phyloP scores from a whole-genome alignment of 2,113 vertebrate genomes.

The Etheostoma cragini region DNA sequence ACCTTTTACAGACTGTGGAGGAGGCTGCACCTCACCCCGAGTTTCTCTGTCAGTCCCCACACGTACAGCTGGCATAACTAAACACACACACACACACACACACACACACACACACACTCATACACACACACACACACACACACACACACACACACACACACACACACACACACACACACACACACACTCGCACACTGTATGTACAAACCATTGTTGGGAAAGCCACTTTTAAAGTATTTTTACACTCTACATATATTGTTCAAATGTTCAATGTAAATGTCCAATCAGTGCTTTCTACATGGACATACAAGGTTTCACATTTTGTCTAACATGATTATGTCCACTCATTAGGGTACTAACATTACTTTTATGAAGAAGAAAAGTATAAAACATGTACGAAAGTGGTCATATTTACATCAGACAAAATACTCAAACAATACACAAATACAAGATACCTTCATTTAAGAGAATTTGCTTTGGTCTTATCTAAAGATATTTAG shows the following conservation, averaged over 20 bases:
- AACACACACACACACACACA: slow-evolving; percentile 21
- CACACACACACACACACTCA: slow-evolving; percentile 29
- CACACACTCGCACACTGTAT: slow-evolving; percentile 26
- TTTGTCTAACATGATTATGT: slow-evolving; percentile 36
- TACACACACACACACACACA: slow-evolving; percentile 13
- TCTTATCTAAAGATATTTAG: slow-evolving; percentile 1
- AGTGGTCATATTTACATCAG: slow-evolving; percentile 32
- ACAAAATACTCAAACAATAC: slow-evolving; percentile 38
- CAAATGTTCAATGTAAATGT: too few species aligned
- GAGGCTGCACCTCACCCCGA: slow-evolving; percentile 85
- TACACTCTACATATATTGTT: slow-evolving; percentile 36
- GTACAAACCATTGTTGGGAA: slow-evolving; percentile 31
- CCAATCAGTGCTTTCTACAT: slow-evolving; percentile 35
- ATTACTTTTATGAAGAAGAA: slow-evolving; percentile 6
- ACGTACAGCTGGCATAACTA: slow-evolving; percentile 90
- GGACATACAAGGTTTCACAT: slow-evolving; percentile 32
- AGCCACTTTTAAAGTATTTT: slow-evolving; percentile 53
- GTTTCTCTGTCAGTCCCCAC: slow-evolving; percentile 87
- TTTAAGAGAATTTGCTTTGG: neutral
- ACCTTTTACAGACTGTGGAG: slow-evolving; percentile 90
- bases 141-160: slow-evolving; percentile 15
- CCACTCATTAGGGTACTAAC: slow-evolving; percentile 27
- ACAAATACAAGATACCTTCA: neutral
- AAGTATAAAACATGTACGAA: slow-evolving; percentile 26
- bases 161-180: slow-evolving; percentile 24